Evolutionary conservation across 2,888 invertebrate genomes (phyloP), one percentile per base, ranked within the genome.

Genomic region (Noctua janthe): DNA sequence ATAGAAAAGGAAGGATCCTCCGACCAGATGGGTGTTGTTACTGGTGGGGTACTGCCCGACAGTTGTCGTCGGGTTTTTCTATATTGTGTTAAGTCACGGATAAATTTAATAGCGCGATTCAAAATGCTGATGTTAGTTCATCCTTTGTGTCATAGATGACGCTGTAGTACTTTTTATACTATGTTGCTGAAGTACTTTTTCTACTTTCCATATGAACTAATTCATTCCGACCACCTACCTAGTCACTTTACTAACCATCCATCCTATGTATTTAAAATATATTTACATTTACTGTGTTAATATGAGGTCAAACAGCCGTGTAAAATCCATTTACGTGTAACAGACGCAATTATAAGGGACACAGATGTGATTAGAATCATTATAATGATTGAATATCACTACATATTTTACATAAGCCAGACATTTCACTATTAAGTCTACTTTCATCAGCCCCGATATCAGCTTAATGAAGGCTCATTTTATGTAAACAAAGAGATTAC

Each of bases 401-500:
- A 69, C 62, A 13, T n/a, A 59, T n/a, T n/a, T n/a, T 59, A 59
- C 13, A 71, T 47, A 66, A 59, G 29, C 49, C 49, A 59, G 69
- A 71, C 70, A 64, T 77, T 86, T 51, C 23, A 8, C 64, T 39
- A 76, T 76, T 79, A 75, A 74, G 23, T 80, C 67, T 74, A 62
- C 74, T 84, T 86, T 87, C 77, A 87, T 87, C 82, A 76, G 43
- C 29, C 29, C 69, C 70, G 84, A 84, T 86, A 86, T 71, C 87
- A 54, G 73, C n/a, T 66, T 77, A 79, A 70, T 77, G 54, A 66
- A 76, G 75, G 74, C 35, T 70, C 67, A 64, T 64, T 81, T 67
- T n/a, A 77, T 82, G 76, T 86, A 74, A 86, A 87, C 87, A 86
- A 82, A 84, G 78, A 74, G 74, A 87, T 87, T 81, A 84, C 64